phyloP scores from a whole-genome alignment of 2,797 vertebrate genomes.

The Oreochromis mossambicus region DNA sequence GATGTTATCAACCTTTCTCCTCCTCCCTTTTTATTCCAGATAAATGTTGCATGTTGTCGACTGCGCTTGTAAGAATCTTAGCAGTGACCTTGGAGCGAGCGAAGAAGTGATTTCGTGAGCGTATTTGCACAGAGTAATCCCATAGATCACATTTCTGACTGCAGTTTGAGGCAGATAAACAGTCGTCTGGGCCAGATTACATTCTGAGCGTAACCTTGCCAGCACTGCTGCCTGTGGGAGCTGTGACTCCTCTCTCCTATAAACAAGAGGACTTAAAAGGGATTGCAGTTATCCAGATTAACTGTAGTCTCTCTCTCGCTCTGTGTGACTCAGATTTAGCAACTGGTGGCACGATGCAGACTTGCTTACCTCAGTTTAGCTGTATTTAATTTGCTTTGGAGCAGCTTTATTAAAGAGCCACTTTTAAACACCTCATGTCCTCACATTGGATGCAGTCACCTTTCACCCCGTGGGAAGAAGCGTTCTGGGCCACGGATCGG shows the following conservation, averaged over 20 bases:
- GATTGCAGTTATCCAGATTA: conserved; percentile 60
- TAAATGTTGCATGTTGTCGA: background rate
- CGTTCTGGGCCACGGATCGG: accelerated
- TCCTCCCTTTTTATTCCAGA: background rate
- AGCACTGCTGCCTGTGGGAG: conserved; percentile 25
- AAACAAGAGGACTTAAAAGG: conserved; percentile 47
- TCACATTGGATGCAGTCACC: background rate
- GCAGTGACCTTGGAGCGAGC: background rate
- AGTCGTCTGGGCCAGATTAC: conserved; percentile 46
- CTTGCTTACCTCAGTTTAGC: background rate
- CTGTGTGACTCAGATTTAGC: background rate
- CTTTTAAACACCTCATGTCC: background rate
- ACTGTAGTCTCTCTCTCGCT: background rate
- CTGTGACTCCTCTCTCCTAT: conserved; percentile 30
- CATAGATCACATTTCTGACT: conserved; percentile 35
- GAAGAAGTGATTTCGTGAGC: background rate
- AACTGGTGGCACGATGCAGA: background rate
- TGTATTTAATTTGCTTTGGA: background rate
- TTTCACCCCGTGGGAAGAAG: background rate
- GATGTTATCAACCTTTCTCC: background rate
- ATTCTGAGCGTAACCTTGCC: conserved; percentile 43
- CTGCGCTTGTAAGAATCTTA: background rate
- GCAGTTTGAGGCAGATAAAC: conserved; percentile 45
- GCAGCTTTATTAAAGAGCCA: background rate
- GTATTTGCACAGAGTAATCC: conserved; percentile 26